These are phyloP conservation scores for Cataglyphis livida DNA, from an alignment of 2,888 invertebrate species.

Conservation along the genomic window DNA sequence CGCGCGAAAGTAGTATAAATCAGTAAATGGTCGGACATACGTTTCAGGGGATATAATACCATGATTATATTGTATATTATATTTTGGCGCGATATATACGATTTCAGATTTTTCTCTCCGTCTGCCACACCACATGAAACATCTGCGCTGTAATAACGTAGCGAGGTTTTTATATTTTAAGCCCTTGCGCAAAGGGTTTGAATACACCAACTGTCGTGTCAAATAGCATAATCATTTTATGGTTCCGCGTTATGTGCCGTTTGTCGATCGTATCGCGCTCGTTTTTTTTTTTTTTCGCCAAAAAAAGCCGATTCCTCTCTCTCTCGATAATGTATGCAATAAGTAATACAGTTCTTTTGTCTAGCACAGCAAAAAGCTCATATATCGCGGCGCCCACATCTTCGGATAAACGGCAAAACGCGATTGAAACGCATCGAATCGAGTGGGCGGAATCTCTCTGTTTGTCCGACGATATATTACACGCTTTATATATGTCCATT, in stretches of 20 bases:
- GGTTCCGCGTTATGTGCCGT: not conserved
- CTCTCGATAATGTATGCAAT: not conserved
- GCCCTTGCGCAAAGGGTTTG: not conserved
- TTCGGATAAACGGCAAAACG: conserved; percentile 25
- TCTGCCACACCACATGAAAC: not conserved
- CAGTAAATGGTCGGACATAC: conserved; percentile 17
- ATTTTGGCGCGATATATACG: not conserved
- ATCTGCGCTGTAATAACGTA: not conserved
- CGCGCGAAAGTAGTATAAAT: conserved; percentile 6
- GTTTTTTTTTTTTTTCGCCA: not conserved
- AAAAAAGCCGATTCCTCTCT: not conserved
- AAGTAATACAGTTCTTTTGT: conserved; percentile 11
- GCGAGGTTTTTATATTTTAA: not conserved
- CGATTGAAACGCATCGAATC: conserved; percentile 38
- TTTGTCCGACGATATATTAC: conserved; percentile 43
- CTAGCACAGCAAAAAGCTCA: not conserved
- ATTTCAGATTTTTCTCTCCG: not conserved
- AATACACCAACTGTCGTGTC: not conserved
- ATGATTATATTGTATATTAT: not conserved
- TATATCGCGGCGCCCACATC: conserved; percentile 9
- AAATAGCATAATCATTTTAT: conserved; percentile 12
- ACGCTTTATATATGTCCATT: conserved; percentile 32
- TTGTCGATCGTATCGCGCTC: not conserved
- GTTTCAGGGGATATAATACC: not conserved
- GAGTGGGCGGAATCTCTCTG: conserved; percentile 7